Percentiles rank a stretch among this genome's conserved stretches.
phyloP scores from a whole-genome alignment of 2,797 vertebrate genomes.

The Atherinosoma microstoma region DNA sequence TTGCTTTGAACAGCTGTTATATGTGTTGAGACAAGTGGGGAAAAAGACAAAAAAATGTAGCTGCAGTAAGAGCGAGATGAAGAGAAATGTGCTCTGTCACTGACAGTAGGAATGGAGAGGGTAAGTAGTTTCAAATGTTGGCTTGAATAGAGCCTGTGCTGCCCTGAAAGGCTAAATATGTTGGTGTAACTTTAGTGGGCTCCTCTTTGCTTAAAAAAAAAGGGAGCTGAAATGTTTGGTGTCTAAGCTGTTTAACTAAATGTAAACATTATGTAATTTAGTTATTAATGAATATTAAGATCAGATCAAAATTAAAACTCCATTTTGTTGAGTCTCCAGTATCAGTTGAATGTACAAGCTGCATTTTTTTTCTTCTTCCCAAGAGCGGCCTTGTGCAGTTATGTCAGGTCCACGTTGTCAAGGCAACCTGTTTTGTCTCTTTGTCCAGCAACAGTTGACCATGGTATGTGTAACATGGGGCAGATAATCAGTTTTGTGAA shows the following conservation, averaged over 20 bases:
- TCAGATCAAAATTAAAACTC: slow-evolving; percentile 3
- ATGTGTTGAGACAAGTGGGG: slow-evolving; percentile 30
- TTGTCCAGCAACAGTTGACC: slow-evolving; percentile 68
- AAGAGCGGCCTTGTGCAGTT: slow-evolving; percentile 38
- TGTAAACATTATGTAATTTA: neutral
- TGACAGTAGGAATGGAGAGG: slow-evolving; percentile 7
- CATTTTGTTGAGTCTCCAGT: slow-evolving; percentile 10
- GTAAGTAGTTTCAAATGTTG: slow-evolving; percentile 37
- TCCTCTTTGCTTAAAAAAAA: slow-evolving; percentile 20
- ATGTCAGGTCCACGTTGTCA: slow-evolving; percentile 63
- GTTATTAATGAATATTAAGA: slow-evolving; percentile 19
- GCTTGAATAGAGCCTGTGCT: slow-evolving; percentile 3
- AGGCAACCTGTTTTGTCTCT: slow-evolving; percentile 74
- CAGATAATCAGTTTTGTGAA: slow-evolving; percentile 59
- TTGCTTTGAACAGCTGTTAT: slow-evolving; percentile 32
- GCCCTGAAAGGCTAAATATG: slow-evolving; percentile 31
- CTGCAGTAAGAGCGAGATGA: slow-evolving; percentile 9
- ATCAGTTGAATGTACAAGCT: slow-evolving; percentile 45
- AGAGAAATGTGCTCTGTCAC: slow-evolving; percentile 29
- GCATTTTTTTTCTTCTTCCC: slow-evolving; percentile 37
- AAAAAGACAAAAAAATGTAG: slow-evolving; percentile 9
- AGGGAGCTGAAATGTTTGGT: slow-evolving; percentile 8
- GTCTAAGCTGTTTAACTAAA: slow-evolving; percentile 8
- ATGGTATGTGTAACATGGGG: slow-evolving; percentile 59
- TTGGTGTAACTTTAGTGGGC: slow-evolving; percentile 8